A percentile compares a stretch with the other conserved stretches of the same genome.
Conservation (phyloP, 2,888 invertebrate genomes). For the Dorcus hopei region DNA sequence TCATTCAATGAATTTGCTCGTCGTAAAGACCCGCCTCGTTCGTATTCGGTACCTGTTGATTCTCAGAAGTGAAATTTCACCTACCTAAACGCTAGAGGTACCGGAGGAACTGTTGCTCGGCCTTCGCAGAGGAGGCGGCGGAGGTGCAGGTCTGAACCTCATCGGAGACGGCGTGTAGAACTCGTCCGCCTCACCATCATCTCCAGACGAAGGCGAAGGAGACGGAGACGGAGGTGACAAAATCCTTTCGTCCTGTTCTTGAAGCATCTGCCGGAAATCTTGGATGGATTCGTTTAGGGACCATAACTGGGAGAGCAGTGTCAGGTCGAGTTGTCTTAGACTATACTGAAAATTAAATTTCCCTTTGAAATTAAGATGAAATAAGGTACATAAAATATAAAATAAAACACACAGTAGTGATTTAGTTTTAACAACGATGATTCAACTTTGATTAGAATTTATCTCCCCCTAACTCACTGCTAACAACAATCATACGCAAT, state of each 20-base stretch:
- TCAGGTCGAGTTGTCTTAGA: conserved; percentile 83
- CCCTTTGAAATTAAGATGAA: too few relatives aligned
- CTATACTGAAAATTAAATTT: conserved; percentile 63
- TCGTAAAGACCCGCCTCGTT: too few relatives aligned
- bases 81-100: conserved; percentile 37
- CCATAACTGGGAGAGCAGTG: conserved; percentile 87
- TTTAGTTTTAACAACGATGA: too few relatives aligned
- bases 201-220: conserved; percentile 54
- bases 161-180: conserved; percentile 41
- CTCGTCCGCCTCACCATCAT: conserved; percentile 44
- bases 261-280: conserved; percentile 73
- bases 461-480: too few relatives aligned
- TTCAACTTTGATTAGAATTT: too few relatives aligned
- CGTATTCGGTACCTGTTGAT: too few relatives aligned
- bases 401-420: not conserved
- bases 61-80: conserved; percentile 5
- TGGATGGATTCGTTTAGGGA: conserved; percentile 89
- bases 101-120: conserved; percentile 38
- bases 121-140: conserved; percentile 49
- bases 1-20: too few relatives aligned
- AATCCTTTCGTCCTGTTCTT: conserved; percentile 51
- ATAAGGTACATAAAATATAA: too few relatives aligned
- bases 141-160: conserved; percentile 47
- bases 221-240: conserved; percentile 56
- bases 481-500: too few relatives aligned